Evolutionary conservation across 1,140 invertebrate genomes (phyloP), one percentile per base, ranked within the genome.

Genomic region (Pseudomyrmex gracilis): DNA sequence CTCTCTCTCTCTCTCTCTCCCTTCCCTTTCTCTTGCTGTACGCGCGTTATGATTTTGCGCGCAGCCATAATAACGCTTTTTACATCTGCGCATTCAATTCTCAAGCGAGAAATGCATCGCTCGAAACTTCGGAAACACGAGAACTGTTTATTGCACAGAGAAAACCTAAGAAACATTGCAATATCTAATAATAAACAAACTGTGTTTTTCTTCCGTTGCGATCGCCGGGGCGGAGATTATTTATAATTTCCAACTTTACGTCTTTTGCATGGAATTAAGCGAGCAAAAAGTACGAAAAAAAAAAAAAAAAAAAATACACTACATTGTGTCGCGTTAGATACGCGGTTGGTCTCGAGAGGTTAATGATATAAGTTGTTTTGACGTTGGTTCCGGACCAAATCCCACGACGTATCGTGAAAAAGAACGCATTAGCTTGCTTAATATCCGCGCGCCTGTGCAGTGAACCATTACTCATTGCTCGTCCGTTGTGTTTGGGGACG

Each of bases 301-400:
- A 80, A n/a, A n/a, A n/a, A n/a, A n/a, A n/a, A n/a, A n/a, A n/a
- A n/a, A n/a, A n/a, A n/a, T n/a, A 47, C 24, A 9, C 22, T 4
- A 53, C 34, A 34, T 3, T 5, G 10, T 45, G 24, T 77, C 63
- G 2, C n/a, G 57, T 22, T 47, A 17, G 73, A 76, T 66, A 51
- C 34, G 22, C 73, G 22, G 13, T 22, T 0, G 45, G 60, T 78
- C 64, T 67, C 64, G 9, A 20, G 64, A 78, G 76, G 64, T 70
- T 57, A 78, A 70, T 51, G 76, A 70, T 70, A 57, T 57, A 78
- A 78, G 76, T 70, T 70, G 76, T 70, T 78, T 70, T 58, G 66
- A 78, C 43, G 34, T 70, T 49, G 34, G 63, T 17, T 15, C 64
- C n/a, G 34, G 47, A 34, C 34, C 20, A 58, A 60, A 80, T 80